Base-by-base conservation (phyloP, 2,113 vertebrate genomes). In the Barnardius zonarius region DNA sequence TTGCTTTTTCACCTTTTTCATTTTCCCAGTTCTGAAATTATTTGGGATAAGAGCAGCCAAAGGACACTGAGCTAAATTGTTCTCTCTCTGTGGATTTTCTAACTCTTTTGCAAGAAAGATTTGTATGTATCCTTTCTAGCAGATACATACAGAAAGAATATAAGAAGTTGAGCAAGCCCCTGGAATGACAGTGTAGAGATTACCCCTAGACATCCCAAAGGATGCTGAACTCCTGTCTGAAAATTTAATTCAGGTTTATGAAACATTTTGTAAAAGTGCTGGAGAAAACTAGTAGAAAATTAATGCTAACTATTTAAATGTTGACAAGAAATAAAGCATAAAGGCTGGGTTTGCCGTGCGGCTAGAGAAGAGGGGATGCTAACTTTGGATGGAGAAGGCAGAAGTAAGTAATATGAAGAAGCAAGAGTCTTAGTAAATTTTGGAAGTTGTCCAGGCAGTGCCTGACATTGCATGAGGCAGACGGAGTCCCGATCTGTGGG, bases 321-420 rank as follows among this genome's bases (percentile, higher is more conserved):
- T 84, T 97, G 93, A 88, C 66, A 95, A 82, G 49, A 24, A 93
- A 48, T 77, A 87, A 61, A n/a, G 66, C 52, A 33, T 46, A 72
- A 73, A 75, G 83, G 49, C 61, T 80, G 77, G n/a, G 18, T 59
- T 84, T 74, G 48, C 48, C 35, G 8, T 73, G 52, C 30, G 55
- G 49, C n/a, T 64, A 7, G 37, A 69, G 82, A 83, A 80, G 39
- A 35, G 3, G 1, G 11, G 13, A 35, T 68, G 64, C 49, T 92
- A 55, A 59, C 43, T 81, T 33, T 64, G 35, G 17, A 43, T 68
- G 49, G 48, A 79, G 69, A 83, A 52, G 59, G 17, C 15, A 69
- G 52, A 83, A 44, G 17, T 61, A 87, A 78, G 54, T 88, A 41
- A 48, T 4, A 3, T 8, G 6, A 91, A 88, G 81, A 96, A 74